Evolutionary conservation across 1,140 invertebrate species (phyloP), one percentile per base, ranked within the genome.

Genomic region (Schmidtea mediterranea): DNA sequence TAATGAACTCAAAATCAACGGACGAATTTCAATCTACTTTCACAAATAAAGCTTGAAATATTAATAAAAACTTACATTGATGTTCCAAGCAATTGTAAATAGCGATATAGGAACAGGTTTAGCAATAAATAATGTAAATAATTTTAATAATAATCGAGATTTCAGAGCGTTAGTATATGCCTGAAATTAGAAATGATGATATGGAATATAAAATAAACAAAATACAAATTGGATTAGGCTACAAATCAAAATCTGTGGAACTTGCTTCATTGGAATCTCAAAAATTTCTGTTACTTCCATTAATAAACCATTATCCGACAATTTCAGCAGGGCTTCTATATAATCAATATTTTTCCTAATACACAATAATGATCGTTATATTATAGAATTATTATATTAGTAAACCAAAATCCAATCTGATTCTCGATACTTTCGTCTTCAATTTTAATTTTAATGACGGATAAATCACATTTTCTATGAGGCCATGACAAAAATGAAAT

Each of bases 211-310:
- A 26, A 49, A 2, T 36, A 48, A 16, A 26, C 19, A 43, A 59
- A 61, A 57, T 56, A 67, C 66, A 10, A 82, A 77, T 65, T 92
- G 82, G 37, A 90, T 59, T 50, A 92, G 62, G 1, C 78, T 80
- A 22, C 94, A 63, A 6, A 87, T 73, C 10, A 94, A 69, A 16
- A 94, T 75, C 64, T 95, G 87, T 0, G 86, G 84, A 65, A 84
- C 92, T 60, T 84, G 77, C 59, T 82, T 77, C 9, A 86, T 69
- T 0, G 86, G 84, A 64, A 79, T 78, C 61, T 87, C 87, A 55
- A 94, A 82, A 12, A 90, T 62, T 53, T 94, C 86, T 55, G 80
- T 77, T 1, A 86, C 78, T 59, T 77, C 73, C 36, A 55, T 54
- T 51, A 65, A 62, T 48, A 80, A 74, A 2, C 82, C 82, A 53